These are phyloP conservation scores for Xestia xanthographa DNA, from an alignment of 2,888 invertebrate species.

Conservation along the genomic window DNA sequence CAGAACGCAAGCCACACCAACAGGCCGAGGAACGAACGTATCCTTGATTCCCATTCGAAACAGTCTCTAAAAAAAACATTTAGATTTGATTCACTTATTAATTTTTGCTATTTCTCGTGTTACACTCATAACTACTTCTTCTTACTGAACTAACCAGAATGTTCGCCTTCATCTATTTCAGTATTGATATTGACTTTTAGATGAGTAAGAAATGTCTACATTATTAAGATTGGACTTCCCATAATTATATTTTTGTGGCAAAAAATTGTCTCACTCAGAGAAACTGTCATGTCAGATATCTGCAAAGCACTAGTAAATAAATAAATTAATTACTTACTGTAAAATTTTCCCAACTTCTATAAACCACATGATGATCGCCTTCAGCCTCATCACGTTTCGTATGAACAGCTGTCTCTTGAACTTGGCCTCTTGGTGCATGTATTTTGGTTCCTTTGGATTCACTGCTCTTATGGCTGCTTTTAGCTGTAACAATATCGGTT, in stretches of 20 bases:
- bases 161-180: neutral
- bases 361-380: slow-evolving; percentile 96
- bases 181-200: neutral
- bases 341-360: slow-evolving; percentile 97
- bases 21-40: slow-evolving; percentile 95
- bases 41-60: slow-evolving; percentile 98
- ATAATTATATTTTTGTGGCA: neutral
- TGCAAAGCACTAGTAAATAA: neutral
- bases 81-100: neutral
- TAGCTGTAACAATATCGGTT: slow-evolving; percentile 83
- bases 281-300: neutral
- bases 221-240: neutral
- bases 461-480: slow-evolving; percentile 98
- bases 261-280: neutral
- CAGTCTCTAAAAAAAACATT: slow-evolving; percentile 93
- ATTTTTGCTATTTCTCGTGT: neutral
- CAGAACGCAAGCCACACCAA: slow-evolving; percentile 96
- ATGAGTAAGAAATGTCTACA: neutral
- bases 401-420: slow-evolving; percentile 99
- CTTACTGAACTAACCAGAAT: neutral
- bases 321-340: slow-evolving; percentile 96
- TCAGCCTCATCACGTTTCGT: slow-evolving; percentile 97
- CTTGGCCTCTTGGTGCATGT: slow-evolving; percentile 98
- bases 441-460: slow-evolving; percentile 98
- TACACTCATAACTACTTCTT: neutral